Evolutionary conservation across 2,797 vertebrate species (phyloP), one percentile per base, ranked within the genome.

Genomic region (Australoheros facetus): DNA sequence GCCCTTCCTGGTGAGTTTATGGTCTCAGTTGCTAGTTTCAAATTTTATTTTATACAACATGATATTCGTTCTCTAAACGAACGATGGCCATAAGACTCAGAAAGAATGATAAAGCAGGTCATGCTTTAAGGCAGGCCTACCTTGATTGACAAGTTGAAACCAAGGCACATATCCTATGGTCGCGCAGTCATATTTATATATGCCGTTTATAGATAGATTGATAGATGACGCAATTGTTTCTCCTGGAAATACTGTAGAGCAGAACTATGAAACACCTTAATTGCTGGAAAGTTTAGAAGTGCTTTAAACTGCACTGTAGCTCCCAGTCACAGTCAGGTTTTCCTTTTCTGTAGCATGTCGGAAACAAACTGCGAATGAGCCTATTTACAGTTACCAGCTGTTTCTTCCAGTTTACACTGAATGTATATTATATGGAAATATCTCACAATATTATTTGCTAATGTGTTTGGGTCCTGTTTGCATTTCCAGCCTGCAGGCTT

Each of bases 351-450:
- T n/a, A 66, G 53, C 23, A 56, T 48, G 62, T 51, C 45, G 62
- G 26, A 66, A 76, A 71, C 51, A 13, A 75, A 62, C 58, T 71
- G 26, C 53, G 26, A 55, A 64, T 6, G n/a, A 74, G 53, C 34
- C 17, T 34, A 2, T 75, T 87, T 64, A 30, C 39, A 7, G 56
- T 30, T 51, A 13, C 42, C 42, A 69, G 1, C 26, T 53, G 21
- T 77, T 77, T 42, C 30, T 60, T 69, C 42, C n/a, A 26, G 3
- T 78, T 80, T 42, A 9, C 72, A 16, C 71, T 28, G 30, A 80
- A 60, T 48, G n/a, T 72, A 12, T 14, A 75, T 71, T 57, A 73
- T 55, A 85, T 83, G 74, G 74, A 83, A 79, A 89, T 84, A 48
- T 42, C 21, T 54, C 56, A 2, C 11, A 13, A 14, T 78, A 58